phyloP scores from a whole-genome alignment of 2,113 vertebrate genomes.

The Haplochromis vanheusdeni region DNA sequence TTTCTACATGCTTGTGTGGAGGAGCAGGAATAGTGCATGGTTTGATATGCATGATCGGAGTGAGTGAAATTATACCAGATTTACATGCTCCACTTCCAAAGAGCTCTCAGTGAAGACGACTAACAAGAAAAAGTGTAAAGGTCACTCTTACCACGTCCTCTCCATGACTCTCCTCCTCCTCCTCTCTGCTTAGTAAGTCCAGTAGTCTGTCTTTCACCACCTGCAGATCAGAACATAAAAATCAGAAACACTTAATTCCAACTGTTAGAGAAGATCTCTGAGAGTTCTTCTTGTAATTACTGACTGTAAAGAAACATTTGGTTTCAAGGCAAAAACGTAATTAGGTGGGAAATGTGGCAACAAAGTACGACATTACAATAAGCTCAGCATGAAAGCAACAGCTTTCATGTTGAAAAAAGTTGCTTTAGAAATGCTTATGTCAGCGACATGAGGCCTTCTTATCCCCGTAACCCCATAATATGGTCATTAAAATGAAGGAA shows the following conservation, averaged over 20 bases:
- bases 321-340: background rate
- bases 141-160: conserved; percentile 87
- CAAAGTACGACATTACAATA: background rate
- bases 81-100: background rate
- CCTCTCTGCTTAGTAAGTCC: conserved; percentile 88
- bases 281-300: background rate
- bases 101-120: background rate
- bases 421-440: background rate
- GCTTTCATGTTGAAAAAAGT: background rate
- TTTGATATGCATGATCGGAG: background rate
- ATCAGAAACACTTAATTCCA: background rate
- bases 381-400: background rate
- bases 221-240: conserved; percentile 61
- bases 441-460: background rate
- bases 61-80: background rate
- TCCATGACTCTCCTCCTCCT: conserved; percentile 90
- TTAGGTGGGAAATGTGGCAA: background rate
- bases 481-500: conserved; percentile 7
- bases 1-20: background rate
- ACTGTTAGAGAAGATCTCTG: background rate
- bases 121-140: background rate
- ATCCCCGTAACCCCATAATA: background rate
- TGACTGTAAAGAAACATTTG: background rate
- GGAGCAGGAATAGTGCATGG: background rate
- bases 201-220: conserved; percentile 91